phyloP scores from a whole-genome alignment of 2,113 vertebrate species.

The Campylomormyrus tamandua region DNA sequence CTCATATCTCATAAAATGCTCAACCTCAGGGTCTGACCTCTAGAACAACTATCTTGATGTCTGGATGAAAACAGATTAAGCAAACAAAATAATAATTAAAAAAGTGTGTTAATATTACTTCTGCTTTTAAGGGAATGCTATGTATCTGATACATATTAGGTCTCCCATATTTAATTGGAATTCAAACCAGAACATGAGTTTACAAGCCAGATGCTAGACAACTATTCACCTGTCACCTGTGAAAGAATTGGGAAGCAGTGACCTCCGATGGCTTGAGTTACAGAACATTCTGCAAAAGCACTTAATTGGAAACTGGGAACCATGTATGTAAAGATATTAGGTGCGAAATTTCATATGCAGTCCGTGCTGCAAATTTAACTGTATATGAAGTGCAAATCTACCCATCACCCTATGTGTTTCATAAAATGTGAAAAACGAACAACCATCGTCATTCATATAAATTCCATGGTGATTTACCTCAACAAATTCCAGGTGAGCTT shows the following conservation, averaged over 20 bases:
- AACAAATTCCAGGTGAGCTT: background rate
- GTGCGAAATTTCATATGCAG: background rate
- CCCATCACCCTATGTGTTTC: background rate
- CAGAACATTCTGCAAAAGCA: background rate
- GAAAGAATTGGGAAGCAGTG: background rate
- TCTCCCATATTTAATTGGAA: background rate
- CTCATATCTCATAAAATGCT: background rate
- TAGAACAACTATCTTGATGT: background rate
- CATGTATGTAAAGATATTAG: background rate
- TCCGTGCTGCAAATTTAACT: background rate
- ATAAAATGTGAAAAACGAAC: background rate
- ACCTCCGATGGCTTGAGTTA: background rate
- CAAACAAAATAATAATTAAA: background rate
- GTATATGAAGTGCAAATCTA: background rate
- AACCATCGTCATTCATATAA: background rate
- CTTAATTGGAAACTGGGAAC: background rate
- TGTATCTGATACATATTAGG: background rate
- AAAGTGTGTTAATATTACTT: background rate
- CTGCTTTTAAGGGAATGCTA: background rate
- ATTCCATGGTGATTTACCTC: background rate
- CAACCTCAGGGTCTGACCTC: background rate
- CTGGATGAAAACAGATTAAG: background rate
- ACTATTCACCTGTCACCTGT: background rate
- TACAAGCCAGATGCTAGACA: background rate
- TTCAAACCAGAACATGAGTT: background rate